phyloP scores from a whole-genome alignment of 2,888 invertebrate genomes.

The Neoscelio sp. region DNA sequence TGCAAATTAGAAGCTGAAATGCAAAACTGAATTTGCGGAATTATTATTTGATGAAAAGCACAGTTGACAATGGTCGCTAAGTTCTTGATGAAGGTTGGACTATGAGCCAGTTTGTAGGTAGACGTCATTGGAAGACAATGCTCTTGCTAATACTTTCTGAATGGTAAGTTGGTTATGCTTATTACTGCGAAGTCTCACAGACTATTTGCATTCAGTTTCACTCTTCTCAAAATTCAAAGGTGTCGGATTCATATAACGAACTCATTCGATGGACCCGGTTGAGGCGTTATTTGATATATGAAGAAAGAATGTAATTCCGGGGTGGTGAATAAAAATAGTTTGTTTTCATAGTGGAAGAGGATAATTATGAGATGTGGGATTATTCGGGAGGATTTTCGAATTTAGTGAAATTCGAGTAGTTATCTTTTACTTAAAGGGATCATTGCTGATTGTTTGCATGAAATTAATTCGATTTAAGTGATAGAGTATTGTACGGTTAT shows the following conservation, averaged over 20 bases:
- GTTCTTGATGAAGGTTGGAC: conserved; percentile 27
- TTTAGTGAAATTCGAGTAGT: conserved; percentile 35
- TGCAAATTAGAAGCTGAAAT: too few species aligned
- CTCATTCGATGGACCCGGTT: conserved; percentile 24
- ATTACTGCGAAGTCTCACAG: conserved; percentile 45
- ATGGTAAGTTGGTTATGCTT: conserved; percentile 55
- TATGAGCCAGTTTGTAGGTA: conserved; percentile 51
- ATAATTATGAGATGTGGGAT: conserved; percentile 16
- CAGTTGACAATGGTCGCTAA: conserved; percentile 38
- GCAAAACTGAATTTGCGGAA: conserved; percentile 4
- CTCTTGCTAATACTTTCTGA: conserved; percentile 42
- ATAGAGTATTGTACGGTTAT: too few species aligned
- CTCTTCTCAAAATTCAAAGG: conserved; percentile 29
- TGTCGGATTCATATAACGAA: conserved; percentile 53
- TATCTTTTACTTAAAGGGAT: neutral
- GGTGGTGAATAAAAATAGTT: conserved; percentile 31
- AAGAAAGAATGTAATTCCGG: conserved; percentile 20
- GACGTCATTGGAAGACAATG: conserved; percentile 45
- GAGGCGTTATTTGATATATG: conserved; percentile 21
- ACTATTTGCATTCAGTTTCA: conserved; percentile 49
- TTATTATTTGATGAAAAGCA: conserved; percentile 38
- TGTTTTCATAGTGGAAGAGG: conserved; percentile 29
- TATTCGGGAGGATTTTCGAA: conserved; percentile 12
- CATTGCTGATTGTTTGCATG: neutral
- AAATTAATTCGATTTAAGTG: conserved; percentile 16